Conservation (phyloP, 2,888 invertebrate genomes). For the Cactoblastis cactorum region DNA sequence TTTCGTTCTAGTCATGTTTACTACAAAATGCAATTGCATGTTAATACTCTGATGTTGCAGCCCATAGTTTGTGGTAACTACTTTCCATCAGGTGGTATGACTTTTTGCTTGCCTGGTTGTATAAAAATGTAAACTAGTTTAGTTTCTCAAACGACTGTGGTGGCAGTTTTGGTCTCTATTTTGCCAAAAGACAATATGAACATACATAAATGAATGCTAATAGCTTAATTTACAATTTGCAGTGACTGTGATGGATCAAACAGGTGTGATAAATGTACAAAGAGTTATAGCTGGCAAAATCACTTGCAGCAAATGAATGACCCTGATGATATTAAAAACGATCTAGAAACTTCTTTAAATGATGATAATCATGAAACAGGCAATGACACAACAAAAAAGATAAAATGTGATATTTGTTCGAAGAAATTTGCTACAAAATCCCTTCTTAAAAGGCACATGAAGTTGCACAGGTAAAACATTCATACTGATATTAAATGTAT, state of each 20-base stretch:
- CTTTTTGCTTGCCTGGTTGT: no score
- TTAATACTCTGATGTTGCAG: no score
- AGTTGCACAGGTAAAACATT: conserved; percentile 62
- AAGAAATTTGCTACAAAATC: conserved; percentile 61
- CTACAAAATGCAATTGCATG: no score
- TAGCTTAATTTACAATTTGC: neutral
- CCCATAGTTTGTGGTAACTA: no score
- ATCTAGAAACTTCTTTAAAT: neutral
- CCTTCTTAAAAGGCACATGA: conserved; percentile 65
- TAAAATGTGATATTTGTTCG: conserved; percentile 67
- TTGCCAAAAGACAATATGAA: no score
- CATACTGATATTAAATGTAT: no score
- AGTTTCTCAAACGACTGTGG: no score
- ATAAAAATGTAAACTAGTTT: no score
- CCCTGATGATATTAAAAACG: neutral
- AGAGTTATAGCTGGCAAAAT: neutral
- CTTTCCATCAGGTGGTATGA: no score
- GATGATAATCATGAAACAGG: no score
- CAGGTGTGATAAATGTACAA: neutral
- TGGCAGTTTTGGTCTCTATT: no score
- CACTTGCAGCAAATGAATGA: neutral
- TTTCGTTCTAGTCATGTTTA: no score
- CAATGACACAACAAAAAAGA: conserved; percentile 19
- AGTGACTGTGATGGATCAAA: neutral
- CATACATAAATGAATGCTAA: neutral